phyloP scores from a whole-genome alignment of 1,140 invertebrate genomes.

The Philotrypesis tridentata region DNA sequence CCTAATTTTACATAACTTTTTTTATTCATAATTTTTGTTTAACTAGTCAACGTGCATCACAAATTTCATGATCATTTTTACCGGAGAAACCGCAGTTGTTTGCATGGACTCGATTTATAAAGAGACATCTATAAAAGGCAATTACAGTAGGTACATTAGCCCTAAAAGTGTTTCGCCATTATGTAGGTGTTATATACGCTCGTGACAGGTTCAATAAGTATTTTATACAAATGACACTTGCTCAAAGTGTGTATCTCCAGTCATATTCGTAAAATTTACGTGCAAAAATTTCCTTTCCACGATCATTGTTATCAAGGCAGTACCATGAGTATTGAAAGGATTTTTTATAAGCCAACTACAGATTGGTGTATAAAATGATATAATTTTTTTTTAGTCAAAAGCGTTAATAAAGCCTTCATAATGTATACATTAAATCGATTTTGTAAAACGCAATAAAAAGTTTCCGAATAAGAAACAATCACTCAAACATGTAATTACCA shows the following conservation, averaged over 20 bases:
- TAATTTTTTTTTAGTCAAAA: constrained; percentile 43
- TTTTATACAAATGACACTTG: constrained; percentile 47
- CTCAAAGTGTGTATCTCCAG: constrained; percentile 8
- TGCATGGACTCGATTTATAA: constrained; percentile 48
- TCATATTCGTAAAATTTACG: constrained; percentile 21
- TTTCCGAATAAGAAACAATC: constrained; percentile 28
- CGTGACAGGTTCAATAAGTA: constrained; percentile 39
- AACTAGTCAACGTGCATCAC: constrained; percentile 12
- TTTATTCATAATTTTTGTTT: constrained; percentile 15
- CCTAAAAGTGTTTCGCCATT: constrained; percentile 43
- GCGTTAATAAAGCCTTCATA: constrained; percentile 51
- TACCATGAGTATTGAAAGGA: constrained; percentile 28
- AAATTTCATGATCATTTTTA: constrained; percentile 12
- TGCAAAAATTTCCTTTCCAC: constrained; percentile 39
- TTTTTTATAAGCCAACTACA: constrained; percentile 30
- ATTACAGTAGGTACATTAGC: constrained; percentile 43
- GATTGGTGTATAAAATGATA: constrained; percentile 38
- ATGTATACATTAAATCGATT: constrained; percentile 27
- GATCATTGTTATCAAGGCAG: constrained; percentile 37
- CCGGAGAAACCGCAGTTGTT: constrained; percentile 37
- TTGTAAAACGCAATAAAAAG: constrained; percentile 19
- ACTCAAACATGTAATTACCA: constrained; percentile 48
- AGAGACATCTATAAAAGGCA: constrained; percentile 48
- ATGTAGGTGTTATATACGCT: constrained; percentile 51
- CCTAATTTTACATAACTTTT: constrained; percentile 36